Base-by-base conservation (phyloP, 1,140 invertebrate species). In the Bombus impatiens region DNA sequence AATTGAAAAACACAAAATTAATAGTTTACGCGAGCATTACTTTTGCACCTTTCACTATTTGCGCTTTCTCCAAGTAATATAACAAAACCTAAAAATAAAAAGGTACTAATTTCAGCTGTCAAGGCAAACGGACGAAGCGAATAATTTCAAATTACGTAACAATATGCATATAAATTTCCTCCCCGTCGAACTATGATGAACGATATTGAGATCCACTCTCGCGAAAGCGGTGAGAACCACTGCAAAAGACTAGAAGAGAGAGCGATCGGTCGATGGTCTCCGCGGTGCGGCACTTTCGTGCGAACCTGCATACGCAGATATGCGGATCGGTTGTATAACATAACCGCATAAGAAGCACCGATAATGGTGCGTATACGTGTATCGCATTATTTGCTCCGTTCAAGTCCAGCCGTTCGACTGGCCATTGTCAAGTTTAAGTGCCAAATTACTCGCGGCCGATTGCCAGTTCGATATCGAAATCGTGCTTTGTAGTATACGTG, bases 351-450 rank as follows among this genome's bases (percentile, higher is more conserved):
- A 90, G 78, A 86, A 82, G 72, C 57, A 35, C 83, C 70, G 37
- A 72, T 91, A 91, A 90, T 87, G 80, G 47, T 71, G 83, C 78
- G 68, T 81, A 74, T 84, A 82, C 82, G 86, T 76, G 78, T 87
- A 79, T 87, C 86, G 78, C 82, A 88, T 90, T 91, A 87, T 92
- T 91, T 92, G 86, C 89, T 82, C 84, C 91, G 87, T 94, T 93
- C 92, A 91, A 93, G 92, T 89, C 92, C 91, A 89, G 82, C 88
- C 86, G 90, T 93, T 91, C 86, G 83, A 68, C 86, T 89, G 87
- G 72, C 93, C 93, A 94, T 93, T 94, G 93, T 94, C 93, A 94
- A 94, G 93, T 93, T 93, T 93, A 93, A 94, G 78, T 85, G 88
- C 90, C 91, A 86, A 93, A 93, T 92, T 92, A 53, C 47, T 72